Percentiles rank a stretch among this genome's conserved stretches.
Evolutionary conservation across 1,140 invertebrate species (phyloP).

Genomic region (Eciton burchellii): DNA sequence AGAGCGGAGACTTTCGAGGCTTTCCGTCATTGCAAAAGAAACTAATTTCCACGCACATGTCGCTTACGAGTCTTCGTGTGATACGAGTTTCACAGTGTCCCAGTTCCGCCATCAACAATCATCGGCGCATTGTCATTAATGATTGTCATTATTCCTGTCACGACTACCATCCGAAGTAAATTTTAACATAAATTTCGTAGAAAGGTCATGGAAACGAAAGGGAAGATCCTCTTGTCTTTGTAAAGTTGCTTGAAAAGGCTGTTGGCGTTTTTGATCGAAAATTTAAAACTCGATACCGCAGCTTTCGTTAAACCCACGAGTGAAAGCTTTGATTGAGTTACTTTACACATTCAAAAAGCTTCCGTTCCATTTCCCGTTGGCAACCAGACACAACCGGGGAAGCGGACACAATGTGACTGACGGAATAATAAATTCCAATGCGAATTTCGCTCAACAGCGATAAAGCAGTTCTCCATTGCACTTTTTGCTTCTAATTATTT

Average conservation of each 20-base stretch:
- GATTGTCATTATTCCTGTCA: not conserved
- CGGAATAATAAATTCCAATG: constrained; percentile 4
- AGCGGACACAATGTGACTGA: constrained; percentile 5
- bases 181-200: not conserved
- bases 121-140: not conserved
- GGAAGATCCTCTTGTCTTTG: no score
- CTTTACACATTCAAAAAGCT: constrained; percentile 3
- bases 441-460: not conserved
- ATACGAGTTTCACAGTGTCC: not conserved
- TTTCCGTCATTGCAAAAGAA: not conserved
- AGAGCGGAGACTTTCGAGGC: constrained; percentile 7
- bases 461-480: not conserved
- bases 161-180: not conserved
- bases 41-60: no score
- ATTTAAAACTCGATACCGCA: no score
- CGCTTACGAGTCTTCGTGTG: not conserved
- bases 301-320: not conserved
- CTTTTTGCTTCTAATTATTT: not conserved
- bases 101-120: constrained; percentile 1
- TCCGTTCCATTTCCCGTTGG: not conserved
- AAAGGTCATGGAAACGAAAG: not conserved
- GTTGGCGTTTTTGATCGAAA: no score
- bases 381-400: not conserved
- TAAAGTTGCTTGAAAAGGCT: no score
- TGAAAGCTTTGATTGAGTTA: not conserved